A percentile compares a stretch with the other conserved stretches of the same genome.
These are phyloP conservation scores for Drosophila orosa DNA, from an alignment of 1,140 invertebrate species.

Conservation along the genomic window DNA sequence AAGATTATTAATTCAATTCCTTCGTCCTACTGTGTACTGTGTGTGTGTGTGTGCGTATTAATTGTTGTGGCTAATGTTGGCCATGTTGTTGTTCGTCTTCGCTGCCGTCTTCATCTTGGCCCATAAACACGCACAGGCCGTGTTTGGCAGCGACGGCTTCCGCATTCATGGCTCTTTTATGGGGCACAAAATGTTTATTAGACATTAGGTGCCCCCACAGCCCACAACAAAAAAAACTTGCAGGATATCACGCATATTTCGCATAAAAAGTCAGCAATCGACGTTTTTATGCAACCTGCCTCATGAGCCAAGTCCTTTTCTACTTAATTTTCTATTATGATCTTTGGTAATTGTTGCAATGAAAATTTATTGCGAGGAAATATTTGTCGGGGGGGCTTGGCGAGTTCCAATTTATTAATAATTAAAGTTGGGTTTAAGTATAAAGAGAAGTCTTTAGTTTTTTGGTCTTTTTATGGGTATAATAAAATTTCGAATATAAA, in stretches of 20 bases:
- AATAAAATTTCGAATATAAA: too few relatives aligned
- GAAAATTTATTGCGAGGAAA: conserved; percentile 39
- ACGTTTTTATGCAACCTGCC: conserved; percentile 66
- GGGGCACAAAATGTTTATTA: conserved; percentile 77
- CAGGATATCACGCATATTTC: conserved; percentile 70
- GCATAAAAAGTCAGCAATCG: conserved; percentile 75
- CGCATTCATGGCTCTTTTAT: conserved; percentile 62
- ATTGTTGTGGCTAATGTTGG: conserved; percentile 65
- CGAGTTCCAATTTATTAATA: conserved; percentile 16
- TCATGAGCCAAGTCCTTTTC: conserved; percentile 18
- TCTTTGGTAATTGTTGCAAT: conserved; percentile 46
- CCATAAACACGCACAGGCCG: conserved; percentile 76
- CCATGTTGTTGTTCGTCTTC: conserved; percentile 28
- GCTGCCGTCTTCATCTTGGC: conserved; percentile 46
- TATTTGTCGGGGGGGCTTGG: not conserved
- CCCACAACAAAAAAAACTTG: conserved; percentile 20
- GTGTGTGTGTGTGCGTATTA: conserved; percentile 58
- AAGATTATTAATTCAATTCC: conserved; percentile 73
- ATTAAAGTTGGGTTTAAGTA: not conserved
- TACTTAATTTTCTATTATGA: conserved; percentile 53
- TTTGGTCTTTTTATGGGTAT: too few relatives aligned
- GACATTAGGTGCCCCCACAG: conserved; percentile 62
- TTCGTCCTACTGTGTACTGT: conserved; percentile 10
- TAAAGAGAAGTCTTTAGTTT: not conserved
- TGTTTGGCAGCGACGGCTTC: conserved; percentile 73